phyloP scores from a whole-genome alignment of 2,113 vertebrate genomes.

The Laterallus jamaicensis region DNA sequence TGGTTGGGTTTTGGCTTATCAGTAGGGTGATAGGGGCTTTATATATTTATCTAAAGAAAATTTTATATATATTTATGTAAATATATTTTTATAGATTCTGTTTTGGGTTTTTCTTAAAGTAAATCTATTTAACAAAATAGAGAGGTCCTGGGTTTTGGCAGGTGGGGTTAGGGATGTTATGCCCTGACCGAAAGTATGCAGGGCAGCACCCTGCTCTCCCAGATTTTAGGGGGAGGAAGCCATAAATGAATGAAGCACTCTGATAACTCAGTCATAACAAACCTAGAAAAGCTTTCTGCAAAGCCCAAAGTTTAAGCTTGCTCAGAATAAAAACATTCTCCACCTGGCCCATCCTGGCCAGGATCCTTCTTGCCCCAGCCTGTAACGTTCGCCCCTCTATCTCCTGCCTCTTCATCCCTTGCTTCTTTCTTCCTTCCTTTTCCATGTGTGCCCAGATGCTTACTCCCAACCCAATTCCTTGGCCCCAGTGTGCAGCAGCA shows the following conservation, averaged over 20 bases:
- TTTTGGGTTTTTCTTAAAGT: no score
- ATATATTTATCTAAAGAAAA: no score
- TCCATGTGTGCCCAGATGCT: neutral
- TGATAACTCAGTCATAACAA: neutral
- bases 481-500: fast-evolving
- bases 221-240: no score
- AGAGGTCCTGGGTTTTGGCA: fast-evolving
- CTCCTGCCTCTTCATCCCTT: neutral
- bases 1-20: no score
- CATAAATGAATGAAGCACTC: neutral
- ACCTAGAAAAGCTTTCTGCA: neutral
- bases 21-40: no score
- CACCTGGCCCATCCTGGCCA: neutral
- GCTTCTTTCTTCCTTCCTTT: neutral
- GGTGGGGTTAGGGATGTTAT: neutral
- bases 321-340: neutral
- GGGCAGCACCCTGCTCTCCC: neutral
- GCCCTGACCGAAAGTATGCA: neutral
- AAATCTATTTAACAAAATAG: neutral
- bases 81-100: no score
- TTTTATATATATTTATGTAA: no score
- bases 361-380: neutral
- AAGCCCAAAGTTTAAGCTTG: neutral
- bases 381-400: neutral
- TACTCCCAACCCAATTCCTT: neutral